A percentile compares a stretch with the other conserved stretches of the same genome.
phyloP scores from a whole-genome alignment of 2,888 invertebrate species.

The Silvanus unidentatus region DNA sequence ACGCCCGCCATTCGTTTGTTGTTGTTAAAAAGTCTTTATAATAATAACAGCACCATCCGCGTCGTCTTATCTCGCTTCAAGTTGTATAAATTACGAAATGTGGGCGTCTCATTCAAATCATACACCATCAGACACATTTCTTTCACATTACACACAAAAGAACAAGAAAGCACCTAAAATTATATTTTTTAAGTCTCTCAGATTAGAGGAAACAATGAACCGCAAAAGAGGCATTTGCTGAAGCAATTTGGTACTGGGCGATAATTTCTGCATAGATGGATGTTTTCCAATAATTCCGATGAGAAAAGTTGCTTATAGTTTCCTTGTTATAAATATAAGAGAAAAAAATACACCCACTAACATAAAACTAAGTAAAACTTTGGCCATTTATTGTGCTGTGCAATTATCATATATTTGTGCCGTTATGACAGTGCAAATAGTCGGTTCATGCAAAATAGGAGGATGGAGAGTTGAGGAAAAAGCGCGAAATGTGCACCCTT shows the following conservation, averaged over 20 bases:
- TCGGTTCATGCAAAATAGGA: conserved; percentile 44
- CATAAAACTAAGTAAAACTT: conserved; percentile 34
- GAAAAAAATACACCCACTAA: too few species aligned
- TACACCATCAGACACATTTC: neutral
- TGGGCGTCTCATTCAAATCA: conserved; percentile 19
- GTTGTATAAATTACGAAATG: conserved; percentile 17
- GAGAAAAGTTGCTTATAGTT: too few species aligned
- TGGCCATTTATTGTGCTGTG: conserved; percentile 40
- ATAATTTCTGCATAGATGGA: too few species aligned
- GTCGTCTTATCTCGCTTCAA: conserved; percentile 18
- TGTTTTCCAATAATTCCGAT: too few species aligned
- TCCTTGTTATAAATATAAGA: too few species aligned
- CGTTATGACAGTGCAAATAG: conserved; percentile 42
- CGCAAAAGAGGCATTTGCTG: too few species aligned
- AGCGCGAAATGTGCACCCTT: neutral
- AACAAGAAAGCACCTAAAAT: too few species aligned
- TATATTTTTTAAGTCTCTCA: too few species aligned
- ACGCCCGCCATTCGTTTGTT: conserved; percentile 8
- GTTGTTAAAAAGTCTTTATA: conserved; percentile 5
- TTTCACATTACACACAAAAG: too few species aligned
- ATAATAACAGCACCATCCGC: conserved; percentile 25
- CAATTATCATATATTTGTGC: conserved; percentile 44
- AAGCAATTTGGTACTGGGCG: too few species aligned
- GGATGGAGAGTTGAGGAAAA: conserved; percentile 14
- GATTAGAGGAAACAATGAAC: too few species aligned